These are phyloP conservation scores for Nipponia nippon DNA, from an alignment of 2,113 vertebrate species.

Conservation along the genomic window DNA sequence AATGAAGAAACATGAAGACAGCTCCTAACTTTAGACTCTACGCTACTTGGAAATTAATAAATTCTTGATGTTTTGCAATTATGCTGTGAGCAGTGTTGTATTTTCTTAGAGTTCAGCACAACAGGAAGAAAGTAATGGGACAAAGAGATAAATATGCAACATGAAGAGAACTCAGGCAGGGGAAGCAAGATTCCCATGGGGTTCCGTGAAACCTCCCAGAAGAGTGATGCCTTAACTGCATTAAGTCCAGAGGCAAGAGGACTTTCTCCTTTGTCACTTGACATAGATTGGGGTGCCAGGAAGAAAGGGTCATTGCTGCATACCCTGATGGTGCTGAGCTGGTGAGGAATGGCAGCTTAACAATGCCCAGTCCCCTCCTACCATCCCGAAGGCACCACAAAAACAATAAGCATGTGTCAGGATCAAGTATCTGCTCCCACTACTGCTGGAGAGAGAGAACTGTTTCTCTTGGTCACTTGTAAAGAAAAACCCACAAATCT, in stretches of 20 bases:
- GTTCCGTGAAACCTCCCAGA: neutral
- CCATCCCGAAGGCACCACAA: neutral
- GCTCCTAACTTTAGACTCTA: neutral
- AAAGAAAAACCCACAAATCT: neutral
- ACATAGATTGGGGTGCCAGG: neutral
- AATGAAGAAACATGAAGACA: neutral
- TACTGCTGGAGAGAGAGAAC: neutral
- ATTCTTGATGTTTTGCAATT: conserved; percentile 63
- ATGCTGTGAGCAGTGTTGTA: neutral
- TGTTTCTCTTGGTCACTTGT: neutral
- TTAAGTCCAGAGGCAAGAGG: neutral
- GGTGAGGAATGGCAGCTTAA: neutral
- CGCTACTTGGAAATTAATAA: conserved; percentile 61
- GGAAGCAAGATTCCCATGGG: neutral
- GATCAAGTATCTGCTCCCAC: neutral
- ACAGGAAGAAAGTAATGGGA: neutral
- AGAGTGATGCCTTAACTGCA: neutral
- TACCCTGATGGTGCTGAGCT: neutral
- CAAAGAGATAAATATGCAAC: neutral
- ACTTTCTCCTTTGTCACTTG: neutral
- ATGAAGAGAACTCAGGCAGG: neutral
- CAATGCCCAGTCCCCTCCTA: neutral
- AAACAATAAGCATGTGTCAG: neutral
- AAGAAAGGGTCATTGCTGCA: neutral
- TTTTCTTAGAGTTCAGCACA: conserved; percentile 3